phyloP scores from a whole-genome alignment of 1,140 invertebrate species.

The Drosophila quadrilineata region DNA sequence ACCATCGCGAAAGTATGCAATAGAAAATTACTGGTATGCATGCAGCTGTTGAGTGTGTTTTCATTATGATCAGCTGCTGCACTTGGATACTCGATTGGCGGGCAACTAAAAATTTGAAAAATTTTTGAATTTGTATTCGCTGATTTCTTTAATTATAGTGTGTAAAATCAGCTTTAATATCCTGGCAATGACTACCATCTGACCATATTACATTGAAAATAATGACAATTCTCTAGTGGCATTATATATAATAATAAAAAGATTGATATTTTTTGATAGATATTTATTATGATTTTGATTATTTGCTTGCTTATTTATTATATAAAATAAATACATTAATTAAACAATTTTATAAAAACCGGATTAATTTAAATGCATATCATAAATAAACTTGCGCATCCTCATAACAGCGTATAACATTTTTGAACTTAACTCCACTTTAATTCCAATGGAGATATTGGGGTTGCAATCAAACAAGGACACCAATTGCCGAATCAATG shows the following conservation, averaged over 20 bases:
- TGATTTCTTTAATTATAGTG: too few species aligned
- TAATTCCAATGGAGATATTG: slow-evolving; percentile 1
- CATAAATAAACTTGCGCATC: too few species aligned
- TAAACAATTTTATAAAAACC: slow-evolving; percentile 4
- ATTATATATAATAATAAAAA: not conserved
- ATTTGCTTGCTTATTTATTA: slow-evolving; percentile 12
- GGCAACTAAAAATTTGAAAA: too few species aligned
- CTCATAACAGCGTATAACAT: slow-evolving; percentile 9
- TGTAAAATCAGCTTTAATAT: too few species aligned
- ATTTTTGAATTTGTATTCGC: too few species aligned
- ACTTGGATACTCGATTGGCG: too few species aligned
- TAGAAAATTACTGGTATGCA: too few species aligned
- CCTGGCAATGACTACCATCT: too few species aligned
- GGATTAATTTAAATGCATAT: slow-evolving; percentile 34
- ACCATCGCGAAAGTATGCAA: too few species aligned
- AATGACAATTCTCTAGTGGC: too few species aligned
- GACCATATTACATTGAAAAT: not conserved
- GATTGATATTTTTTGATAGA: not conserved
- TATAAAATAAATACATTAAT: slow-evolving; percentile 30
- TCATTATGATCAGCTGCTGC: too few species aligned
- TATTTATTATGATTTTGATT: slow-evolving; percentile 1
- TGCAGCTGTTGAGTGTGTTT: too few species aligned
- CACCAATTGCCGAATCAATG: not conserved
- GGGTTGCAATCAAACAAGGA: not conserved
- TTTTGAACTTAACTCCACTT: not conserved